These are phyloP conservation scores for Pelobates cultripes DNA, from an alignment of 2,797 vertebrate genomes.

Conservation along the genomic window DNA sequence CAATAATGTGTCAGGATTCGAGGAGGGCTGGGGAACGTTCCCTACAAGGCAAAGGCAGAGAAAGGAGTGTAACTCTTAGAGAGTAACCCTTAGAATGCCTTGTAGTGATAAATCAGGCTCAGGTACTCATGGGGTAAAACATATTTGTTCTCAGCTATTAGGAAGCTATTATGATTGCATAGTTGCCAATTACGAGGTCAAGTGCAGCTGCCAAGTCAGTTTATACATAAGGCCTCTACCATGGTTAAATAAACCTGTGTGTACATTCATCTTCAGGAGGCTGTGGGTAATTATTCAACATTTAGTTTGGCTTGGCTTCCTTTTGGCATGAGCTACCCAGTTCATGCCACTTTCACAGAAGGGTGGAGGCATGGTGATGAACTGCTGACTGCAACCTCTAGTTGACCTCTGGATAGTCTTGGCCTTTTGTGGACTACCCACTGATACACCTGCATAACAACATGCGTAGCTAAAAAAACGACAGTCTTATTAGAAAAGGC, in stretches of 20 bases:
- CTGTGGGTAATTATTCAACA: conserved; percentile 49
- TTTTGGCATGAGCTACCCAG: conserved; percentile 31
- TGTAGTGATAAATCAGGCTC: no score
- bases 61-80: no score
- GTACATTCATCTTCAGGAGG: conserved; percentile 30
- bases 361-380: conserved; percentile 34
- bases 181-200: not conserved
- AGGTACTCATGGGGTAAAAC: no score
- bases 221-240: conserved; percentile 1
- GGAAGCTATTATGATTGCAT: not conserved
- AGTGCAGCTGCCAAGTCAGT: conserved; percentile 4
- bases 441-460: no score
- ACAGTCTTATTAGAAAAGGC: no score
- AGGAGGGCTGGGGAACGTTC: no score
- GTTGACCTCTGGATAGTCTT: conserved; percentile 29
- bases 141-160: not conserved
- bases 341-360: conserved; percentile 45
- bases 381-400: conserved; percentile 44
- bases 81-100: no score
- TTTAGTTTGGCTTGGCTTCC: conserved; percentile 43
- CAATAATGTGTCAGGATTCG: no score
- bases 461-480: no score
- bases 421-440: not conserved
- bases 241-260: conserved; percentile 28
- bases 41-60: no score